phyloP scores from a whole-genome alignment of 2,797 vertebrate genomes.

The Ciconia nigra region DNA sequence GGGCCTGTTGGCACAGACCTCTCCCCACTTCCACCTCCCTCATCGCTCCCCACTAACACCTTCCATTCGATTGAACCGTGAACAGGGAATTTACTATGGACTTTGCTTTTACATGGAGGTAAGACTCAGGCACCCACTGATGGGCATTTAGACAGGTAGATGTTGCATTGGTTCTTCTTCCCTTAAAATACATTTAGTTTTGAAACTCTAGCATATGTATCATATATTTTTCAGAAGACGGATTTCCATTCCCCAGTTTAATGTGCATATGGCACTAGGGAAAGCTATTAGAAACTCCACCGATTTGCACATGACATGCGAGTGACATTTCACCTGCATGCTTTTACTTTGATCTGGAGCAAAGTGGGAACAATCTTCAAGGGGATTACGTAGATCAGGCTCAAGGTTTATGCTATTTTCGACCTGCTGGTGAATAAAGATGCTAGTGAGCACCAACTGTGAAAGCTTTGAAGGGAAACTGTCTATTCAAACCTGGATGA shows the following conservation, averaged over 20 bases:
- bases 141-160: neutral
- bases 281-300: neutral
- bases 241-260: neutral
- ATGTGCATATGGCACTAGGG: neutral
- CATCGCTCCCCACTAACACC: neutral
- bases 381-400: neutral
- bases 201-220: neutral
- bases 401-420: conserved; percentile 20
- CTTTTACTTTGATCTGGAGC: neutral
- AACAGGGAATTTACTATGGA: neutral
- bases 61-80: fast-evolving
- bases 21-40: neutral
- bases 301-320: neutral
- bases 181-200: neutral
- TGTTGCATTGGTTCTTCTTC: neutral
- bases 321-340: neutral
- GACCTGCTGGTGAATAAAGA: neutral
- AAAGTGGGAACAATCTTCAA: neutral
- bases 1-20: neutral
- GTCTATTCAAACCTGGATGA: neutral
- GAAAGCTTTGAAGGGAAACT: neutral
- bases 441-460: neutral
- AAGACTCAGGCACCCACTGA: neutral
- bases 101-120: neutral
- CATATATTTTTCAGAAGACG: neutral